A percentile compares a stretch with the other conserved stretches of the same genome.
These are phyloP conservation scores for Ichneumoninae sp. DNA, from an alignment of 2,888 invertebrate genomes.

Conservation along the genomic window DNA sequence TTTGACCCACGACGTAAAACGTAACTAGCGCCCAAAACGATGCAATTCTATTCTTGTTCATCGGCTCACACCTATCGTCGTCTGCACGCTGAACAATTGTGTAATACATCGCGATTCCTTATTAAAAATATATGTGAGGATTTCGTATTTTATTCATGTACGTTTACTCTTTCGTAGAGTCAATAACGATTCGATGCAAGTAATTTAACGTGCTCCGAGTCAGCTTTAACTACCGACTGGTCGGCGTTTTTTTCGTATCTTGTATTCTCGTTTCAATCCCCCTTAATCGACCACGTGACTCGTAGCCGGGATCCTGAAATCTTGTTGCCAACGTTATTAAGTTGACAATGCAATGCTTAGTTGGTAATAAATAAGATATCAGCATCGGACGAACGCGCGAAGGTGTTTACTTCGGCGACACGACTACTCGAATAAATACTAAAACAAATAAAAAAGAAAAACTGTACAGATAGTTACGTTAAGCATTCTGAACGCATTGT, in stretches of 20 bases:
- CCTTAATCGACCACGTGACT: conserved; percentile 7
- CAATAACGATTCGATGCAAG: neutral
- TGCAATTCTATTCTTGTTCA: conserved; percentile 42
- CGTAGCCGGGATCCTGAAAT: neutral
- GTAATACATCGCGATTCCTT: conserved; percentile 58
- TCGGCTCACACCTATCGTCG: conserved; percentile 42
- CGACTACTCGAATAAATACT: conserved; percentile 16
- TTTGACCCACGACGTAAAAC: conserved; percentile 36
- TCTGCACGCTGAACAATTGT: conserved; percentile 52
- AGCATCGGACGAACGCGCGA: neutral
- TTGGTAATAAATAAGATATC: neutral
- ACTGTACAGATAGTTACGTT: conserved; percentile 51
- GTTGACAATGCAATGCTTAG: neutral
- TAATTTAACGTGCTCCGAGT: neutral
- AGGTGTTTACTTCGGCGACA: conserved; percentile 1
- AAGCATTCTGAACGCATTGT: conserved; percentile 26
- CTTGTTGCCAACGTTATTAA: neutral
- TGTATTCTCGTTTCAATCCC: conserved; percentile 5
- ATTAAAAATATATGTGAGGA: conserved; percentile 61
- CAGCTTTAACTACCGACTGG: neutral
- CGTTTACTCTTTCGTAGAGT: conserved; percentile 16
- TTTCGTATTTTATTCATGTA: conserved; percentile 40
- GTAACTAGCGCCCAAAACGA: conserved; percentile 43
- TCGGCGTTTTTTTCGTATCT: conserved; percentile 13
- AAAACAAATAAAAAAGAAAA: conserved; percentile 11